Evolutionary conservation across 2,797 vertebrate species (phyloP), one percentile per base, ranked within the genome.

Genomic region (Halcyon chelicuti): DNA sequence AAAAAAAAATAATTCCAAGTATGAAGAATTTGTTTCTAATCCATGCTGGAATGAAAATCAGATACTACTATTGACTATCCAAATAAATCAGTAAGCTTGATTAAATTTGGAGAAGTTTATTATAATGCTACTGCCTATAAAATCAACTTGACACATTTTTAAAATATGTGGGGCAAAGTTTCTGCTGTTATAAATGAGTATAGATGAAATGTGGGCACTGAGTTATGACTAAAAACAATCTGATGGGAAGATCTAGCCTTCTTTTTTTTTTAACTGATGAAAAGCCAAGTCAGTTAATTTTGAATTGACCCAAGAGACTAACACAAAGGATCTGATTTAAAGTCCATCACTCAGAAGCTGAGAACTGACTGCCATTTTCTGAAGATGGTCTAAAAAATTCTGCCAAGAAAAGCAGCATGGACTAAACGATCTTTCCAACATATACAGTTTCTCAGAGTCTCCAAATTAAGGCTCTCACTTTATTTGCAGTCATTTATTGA

Each of bases 11-110:
- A 88, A 90, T 88, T 90, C 42, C 39, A 84, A 93, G 54, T 81
- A 93, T 66, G 58, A 95, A 52, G 83, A 95, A 90, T 96, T 95
- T 96, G 29, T 93, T 94, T 66, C 79, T 96, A 97, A 92, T 93
- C 79, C 70, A 88, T 0, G 0, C 11, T 92, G 90, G 88, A 93
- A 96, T 84, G 78, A 96, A 94, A 94, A 96, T 97, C 88, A 95
- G 80, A 95, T 94, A 90, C 55, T 90, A 49, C 47, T 87, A 91
- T 73, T 93, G 52, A 80, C 89, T 95, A 90, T 71, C 49, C 70
- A 91, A 94, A 95, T 90, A 96, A 94, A 94, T 72, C 82, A 73
- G 87, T 68, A 44, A 81, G 55, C 76, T 91, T 94, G 89, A 96
- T 91, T 93, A 93, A 81, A 79, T 90, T 90, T 90, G 70, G 79